Evolutionary conservation across 2,113 vertebrate species (phyloP), one percentile per base, ranked within the genome.

Genomic region (Blennius ocellaris): DNA sequence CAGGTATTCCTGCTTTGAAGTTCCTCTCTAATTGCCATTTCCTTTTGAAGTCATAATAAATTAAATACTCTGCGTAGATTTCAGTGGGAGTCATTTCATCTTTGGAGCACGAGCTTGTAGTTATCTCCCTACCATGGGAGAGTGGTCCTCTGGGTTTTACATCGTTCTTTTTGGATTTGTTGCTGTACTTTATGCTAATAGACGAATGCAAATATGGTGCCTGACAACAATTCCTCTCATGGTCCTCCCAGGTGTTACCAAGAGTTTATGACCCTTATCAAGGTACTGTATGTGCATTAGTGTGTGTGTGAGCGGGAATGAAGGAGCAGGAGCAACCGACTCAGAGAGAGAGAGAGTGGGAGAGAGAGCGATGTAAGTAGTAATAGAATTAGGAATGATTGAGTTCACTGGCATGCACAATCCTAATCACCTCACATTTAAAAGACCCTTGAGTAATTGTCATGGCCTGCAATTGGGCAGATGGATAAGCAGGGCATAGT

Each of bases 301-400:
- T 43, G 41, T 43, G 44, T 45, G 44, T 45, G 44, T 49, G 54
- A 39, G 60, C 11, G 21, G 40, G 67, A 41, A 3, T 16, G 50
- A 53, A 49, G 11, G 30, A 73, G 64, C 53, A 30, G 8, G n/a
- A 55, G 38, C 21, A 30, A 30, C 21, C 21, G 21, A 30, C 21
- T 30, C 21, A 30, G 21, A 30, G 21, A 30, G 21, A 21, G 14
- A 43, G 52, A 36, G 75, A 59, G 15, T 41, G 9, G 38, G 40
- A 15, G 41, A 17, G 51, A 67, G 16, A 69, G 38, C 50, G 14
- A 38, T 30, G 30, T 15, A 51, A 51, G 11, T 71, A 38, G 15
- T 81, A 82, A 85, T 80, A 56, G 70, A 86, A 90, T 87, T 79
- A 78, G 63, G 62, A 76, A 63, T 80, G 79, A 89, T 52, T 69